These are phyloP conservation scores for Chirona hameri DNA, from an alignment of 2,888 invertebrate species.

Conservation along the genomic window DNA sequence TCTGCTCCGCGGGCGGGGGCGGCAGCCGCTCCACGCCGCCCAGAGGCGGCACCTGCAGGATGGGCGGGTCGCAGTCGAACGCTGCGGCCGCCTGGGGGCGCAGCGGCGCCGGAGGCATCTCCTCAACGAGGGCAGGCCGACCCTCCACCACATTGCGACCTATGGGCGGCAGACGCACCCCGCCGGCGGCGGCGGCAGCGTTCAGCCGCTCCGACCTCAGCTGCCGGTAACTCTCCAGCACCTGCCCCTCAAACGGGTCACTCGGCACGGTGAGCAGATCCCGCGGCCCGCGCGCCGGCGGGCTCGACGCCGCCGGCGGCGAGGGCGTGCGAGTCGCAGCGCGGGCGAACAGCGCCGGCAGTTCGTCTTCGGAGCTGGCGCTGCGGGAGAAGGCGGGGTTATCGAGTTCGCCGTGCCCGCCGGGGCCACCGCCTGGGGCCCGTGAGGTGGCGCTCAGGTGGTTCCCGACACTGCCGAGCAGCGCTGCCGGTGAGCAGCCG, in stretches of 20 bases:
- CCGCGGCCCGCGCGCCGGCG: not conserved
- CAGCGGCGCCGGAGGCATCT: not conserved
- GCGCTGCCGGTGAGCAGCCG: not conserved
- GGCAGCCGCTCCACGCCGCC: not conserved
- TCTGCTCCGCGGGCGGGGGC: not conserved
- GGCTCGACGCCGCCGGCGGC: not conserved
- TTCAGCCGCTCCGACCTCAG: slow-evolving; percentile 10
- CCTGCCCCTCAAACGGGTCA: slow-evolving; percentile 4
- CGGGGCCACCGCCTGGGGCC: not conserved
- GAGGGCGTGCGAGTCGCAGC: not conserved
- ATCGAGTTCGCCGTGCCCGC: not conserved
- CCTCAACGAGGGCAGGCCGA: slow-evolving; percentile 7
- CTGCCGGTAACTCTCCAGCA: slow-evolving; percentile 24
- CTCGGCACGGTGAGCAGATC: not conserved
- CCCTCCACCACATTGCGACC: not conserved
- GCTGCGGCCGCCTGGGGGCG: not conserved
- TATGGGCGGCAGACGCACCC: not conserved
- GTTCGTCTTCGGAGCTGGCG: slow-evolving; percentile 1
- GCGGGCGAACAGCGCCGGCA: slow-evolving; percentile 8
- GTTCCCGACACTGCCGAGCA: not conserved
- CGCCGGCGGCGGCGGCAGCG: not conserved
- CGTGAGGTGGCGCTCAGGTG: not conserved
- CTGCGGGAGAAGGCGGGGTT: not conserved
- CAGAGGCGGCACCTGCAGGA: not conserved
- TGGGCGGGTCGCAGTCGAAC: not conserved